These are phyloP conservation scores for Ramphastos sulfuratus DNA, from an alignment of 2,113 vertebrate species.

Conservation along the genomic window DNA sequence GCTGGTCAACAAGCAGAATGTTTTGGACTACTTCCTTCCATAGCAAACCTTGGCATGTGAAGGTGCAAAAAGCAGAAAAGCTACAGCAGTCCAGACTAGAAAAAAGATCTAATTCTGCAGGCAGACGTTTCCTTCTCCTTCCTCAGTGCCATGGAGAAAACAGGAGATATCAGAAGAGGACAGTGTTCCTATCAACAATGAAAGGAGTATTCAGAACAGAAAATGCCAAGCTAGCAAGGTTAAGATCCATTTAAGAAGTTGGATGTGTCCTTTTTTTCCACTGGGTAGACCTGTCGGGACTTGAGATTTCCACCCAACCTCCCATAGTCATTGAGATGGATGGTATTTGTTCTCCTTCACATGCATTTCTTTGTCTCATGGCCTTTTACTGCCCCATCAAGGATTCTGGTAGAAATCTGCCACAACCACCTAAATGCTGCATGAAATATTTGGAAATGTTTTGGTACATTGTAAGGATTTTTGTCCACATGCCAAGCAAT, in stretches of 20 bases:
- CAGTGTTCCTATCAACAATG: neutral
- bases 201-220: neutral
- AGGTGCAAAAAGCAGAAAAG: neutral
- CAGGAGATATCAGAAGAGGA: neutral
- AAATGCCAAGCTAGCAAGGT: neutral
- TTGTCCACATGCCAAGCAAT: neutral
- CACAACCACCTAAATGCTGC: neutral
- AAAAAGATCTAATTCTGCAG: neutral
- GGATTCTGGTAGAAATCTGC: neutral
- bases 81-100: neutral
- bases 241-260: neutral
- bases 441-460: neutral
- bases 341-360: neutral
- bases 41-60: neutral
- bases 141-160: neutral
- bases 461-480: neutral
- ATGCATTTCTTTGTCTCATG: neutral
- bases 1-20: neutral
- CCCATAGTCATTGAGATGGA: neutral
- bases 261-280: neutral
- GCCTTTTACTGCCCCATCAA: neutral
- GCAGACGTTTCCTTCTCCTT: accelerated
- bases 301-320: neutral
- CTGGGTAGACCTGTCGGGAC: neutral
- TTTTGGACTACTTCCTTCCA: neutral